phyloP scores from a whole-genome alignment of 1,140 invertebrate genomes.

The Spodoptera frugiperda region DNA sequence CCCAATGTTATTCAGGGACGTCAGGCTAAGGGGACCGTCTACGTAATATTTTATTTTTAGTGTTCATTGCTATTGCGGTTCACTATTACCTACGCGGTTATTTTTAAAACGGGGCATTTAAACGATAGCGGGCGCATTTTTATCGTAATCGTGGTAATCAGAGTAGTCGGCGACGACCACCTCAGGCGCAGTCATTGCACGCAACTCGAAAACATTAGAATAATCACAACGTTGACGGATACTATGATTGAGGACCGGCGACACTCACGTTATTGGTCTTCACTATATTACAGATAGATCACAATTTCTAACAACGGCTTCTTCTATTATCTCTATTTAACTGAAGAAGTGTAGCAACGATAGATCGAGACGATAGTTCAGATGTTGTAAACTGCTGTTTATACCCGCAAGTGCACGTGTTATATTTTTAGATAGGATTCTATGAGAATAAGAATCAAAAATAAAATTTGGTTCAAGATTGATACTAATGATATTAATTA shows the following conservation, averaged over 20 bases:
- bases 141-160: constrained; percentile 66
- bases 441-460: not conserved
- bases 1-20: constrained; percentile 60
- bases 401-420: too few relatives aligned
- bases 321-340: not conserved
- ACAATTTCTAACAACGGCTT: not conserved
- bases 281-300: not conserved
- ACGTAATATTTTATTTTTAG: constrained; percentile 63
- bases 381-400: too few relatives aligned
- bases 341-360: too few relatives aligned
- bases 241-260: constrained; percentile 27
- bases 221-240: constrained; percentile 20
- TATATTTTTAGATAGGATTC: not conserved
- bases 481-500: constrained; percentile 30
- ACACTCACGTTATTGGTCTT: constrained; percentile 12
- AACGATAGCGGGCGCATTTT: constrained; percentile 63
- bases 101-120: constrained; percentile 65
- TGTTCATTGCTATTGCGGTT: constrained; percentile 59
- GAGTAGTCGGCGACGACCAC: constrained; percentile 59
- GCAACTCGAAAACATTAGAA: constrained; percentile 41
- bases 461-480: not conserved
- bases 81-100: constrained; percentile 61
- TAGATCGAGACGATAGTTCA: too few relatives aligned
- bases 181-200: constrained; percentile 46
- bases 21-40: constrained; percentile 52